A percentile compares a stretch with the other conserved stretches of the same genome.
Conservation (phyloP, 2,888 invertebrate genomes). For the Athrips mouffetella region DNA sequence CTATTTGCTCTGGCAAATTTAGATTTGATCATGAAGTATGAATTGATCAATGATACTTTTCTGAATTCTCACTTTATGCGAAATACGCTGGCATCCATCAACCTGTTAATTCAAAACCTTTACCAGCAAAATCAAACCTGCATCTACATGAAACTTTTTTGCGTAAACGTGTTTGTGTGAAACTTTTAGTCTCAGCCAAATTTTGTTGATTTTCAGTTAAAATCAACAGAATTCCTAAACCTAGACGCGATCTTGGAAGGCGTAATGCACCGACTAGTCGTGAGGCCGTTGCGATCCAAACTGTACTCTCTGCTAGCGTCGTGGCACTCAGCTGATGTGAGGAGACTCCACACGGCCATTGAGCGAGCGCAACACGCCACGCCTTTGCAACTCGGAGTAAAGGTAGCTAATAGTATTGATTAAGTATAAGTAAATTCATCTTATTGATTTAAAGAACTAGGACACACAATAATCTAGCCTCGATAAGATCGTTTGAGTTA, state of each 20-base stretch:
- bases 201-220: conserved; percentile 74
- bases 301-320: conserved; percentile 92
- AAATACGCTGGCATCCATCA: too few species aligned
- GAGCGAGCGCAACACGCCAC: conserved; percentile 83
- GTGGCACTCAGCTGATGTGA: conserved; percentile 90
- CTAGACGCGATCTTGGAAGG: conserved; percentile 96
- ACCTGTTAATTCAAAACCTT: too few species aligned
- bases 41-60: too few species aligned
- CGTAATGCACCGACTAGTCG: conserved; percentile 94
- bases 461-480: too few species aligned
- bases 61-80: too few species aligned
- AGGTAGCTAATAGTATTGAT: conserved; percentile 63
- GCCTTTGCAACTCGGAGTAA: conserved; percentile 82
- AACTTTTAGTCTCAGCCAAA: too few species aligned
- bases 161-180: too few species aligned
- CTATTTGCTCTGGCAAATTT: neutral
- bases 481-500: too few species aligned
- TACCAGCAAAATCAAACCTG: too few species aligned
- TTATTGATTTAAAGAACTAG: too few species aligned
- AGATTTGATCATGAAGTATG: neutral
- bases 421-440: too few species aligned
- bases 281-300: conserved; percentile 89
- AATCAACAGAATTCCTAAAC: conserved; percentile 94
- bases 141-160: too few species aligned
- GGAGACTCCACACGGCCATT: conserved; percentile 84